Evolutionary conservation across 2,113 vertebrate species (phyloP), one percentile per base, ranked within the genome.

Genomic region (Arothron firmamentum): DNA sequence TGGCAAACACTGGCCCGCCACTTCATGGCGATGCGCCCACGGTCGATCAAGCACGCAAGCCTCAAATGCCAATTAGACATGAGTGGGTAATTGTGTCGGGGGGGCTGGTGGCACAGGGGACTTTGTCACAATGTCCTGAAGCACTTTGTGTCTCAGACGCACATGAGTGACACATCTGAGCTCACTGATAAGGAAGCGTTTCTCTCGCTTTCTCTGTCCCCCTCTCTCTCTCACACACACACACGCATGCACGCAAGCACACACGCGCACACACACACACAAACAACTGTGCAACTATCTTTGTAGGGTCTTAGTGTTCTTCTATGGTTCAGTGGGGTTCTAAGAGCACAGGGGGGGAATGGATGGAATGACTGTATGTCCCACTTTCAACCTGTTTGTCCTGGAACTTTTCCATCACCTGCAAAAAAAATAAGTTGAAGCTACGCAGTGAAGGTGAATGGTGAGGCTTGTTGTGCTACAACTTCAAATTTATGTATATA

Each of bases 31-130:
- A 85, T 86, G 82, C 79, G 85, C 72, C 78, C 85, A 86, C 82
- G 89, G 78, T 86, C 83, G 71, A 90, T 90, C 89, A 90, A 89
- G 87, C 90, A 90, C 84, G 85, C 88, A 88, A 85, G 77, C 85
- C 82, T 83, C 75, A 85, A 88, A 90, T 90, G 82, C 84, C 90
- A 91, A 92, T 91, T 92, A 92, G 88, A 90, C 87, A 85, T 83
- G 75, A 88, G 87, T 80, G 88, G 85, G 88, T 91, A 90, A 91
- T 90, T 91, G 90, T 89, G 82, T 87, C 84, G 65, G 74, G 85
- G 81, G 82, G 85, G 82, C 85, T 88, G 86, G 86, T 88, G 90
- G 89, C 86, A 86, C 86, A 46, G 74, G 85, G 79, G 87, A 86
- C 82, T 71, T 80, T 84, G 86, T 81, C 87, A 84, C 84, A 88